Base-by-base conservation (phyloP, 2,113 vertebrate species). In the Dendrocopos noguchii region DNA sequence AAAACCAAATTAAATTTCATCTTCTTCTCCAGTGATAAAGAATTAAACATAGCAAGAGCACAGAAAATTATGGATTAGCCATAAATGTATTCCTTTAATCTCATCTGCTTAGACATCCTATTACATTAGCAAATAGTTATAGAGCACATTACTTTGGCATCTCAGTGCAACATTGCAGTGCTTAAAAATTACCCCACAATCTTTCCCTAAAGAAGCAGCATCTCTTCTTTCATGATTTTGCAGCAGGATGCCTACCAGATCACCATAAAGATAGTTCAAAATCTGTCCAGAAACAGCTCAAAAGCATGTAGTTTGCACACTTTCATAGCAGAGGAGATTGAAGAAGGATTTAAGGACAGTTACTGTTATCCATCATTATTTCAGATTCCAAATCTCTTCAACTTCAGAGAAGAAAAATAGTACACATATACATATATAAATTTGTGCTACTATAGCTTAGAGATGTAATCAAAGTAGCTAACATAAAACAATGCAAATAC, bases 351-450 rank as follows among this genome's bases (percentile, higher is more conserved):
- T 81, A 82, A 70, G 33, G 81, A 79, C 14, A 50, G 14, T 66
- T 76, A 55, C 71, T 89, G 42, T 59, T 83, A 76, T 36, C 24
- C 46, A 44, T 7, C n/a, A 7, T 50, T 79, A 57, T 12, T n/a
- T 65, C 44, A 79, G 78, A 57, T 70, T 85, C 31, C 57, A 78
- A 88, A 53, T 74, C 28, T 50, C 56, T 80, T 74, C 31, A 64
- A 3, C 4, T 18, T 67, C 18, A 71, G 27, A 79, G 31, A 83
- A 56, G 21, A 80, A 86, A 80, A 84, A 36, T 7, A 84, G 55
- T 11, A 63, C 1, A 1, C 5, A 25, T 0, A 0, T 42, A 28
- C 7, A 55, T 16, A 46, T 2, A 81, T 2, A 83, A 14, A 29
- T 33, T 22, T 33, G 8, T 27, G 27, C 29, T 53, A 42, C 76